Conservation (phyloP, 2,113 vertebrate species). For the Romanogobio albipinnatus region DNA sequence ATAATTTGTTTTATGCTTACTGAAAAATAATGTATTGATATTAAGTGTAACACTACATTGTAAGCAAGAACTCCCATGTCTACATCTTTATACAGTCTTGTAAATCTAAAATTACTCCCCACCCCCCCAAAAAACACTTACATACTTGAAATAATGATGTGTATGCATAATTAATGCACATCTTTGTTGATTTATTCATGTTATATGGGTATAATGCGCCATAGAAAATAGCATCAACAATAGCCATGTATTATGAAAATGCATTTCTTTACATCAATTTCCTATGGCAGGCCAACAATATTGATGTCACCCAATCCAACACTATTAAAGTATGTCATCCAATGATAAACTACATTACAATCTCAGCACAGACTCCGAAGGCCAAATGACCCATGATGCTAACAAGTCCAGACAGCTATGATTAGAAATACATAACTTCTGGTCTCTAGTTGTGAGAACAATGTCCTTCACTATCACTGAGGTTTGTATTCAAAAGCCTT, state of each 20-base stretch:
- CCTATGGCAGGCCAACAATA: slow-evolving; percentile 33
- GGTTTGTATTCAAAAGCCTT: neutral
- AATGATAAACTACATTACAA: slow-evolving; percentile 27
- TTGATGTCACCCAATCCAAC: neutral
- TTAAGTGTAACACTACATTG: neutral
- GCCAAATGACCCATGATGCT: neutral
- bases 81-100: neutral
- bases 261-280: neutral
- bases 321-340: slow-evolving; percentile 25
- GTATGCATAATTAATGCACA: neutral
- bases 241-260: neutral
- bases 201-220: neutral
- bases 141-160: neutral
- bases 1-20: neutral
- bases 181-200: slow-evolving; percentile 6
- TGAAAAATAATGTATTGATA: neutral
- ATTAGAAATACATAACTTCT: slow-evolving; percentile 38
- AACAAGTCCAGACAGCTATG: slow-evolving; percentile 6
- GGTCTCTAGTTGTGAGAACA: neutral
- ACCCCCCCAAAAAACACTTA: neutral
- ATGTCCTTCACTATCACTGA: neutral
- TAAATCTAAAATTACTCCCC: no score
- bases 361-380: slow-evolving; percentile 26
- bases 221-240: neutral
- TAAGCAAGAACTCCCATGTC: neutral